Base-by-base conservation (phyloP, 2,797 vertebrate species). In the Staurois parvus region DNA sequence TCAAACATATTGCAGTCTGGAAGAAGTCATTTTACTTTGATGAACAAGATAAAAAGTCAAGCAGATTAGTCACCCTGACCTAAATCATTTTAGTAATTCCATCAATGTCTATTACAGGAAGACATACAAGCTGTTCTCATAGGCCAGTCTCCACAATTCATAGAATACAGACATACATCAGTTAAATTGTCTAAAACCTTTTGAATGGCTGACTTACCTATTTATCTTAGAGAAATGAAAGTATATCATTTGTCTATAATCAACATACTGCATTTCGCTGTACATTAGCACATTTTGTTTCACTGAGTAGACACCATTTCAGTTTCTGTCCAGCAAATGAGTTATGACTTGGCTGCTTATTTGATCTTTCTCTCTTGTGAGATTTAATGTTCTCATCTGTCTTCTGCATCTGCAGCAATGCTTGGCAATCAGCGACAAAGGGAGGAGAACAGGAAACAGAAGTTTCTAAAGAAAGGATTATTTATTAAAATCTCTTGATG, bases 401-500 rank as follows among this genome's bases (percentile, higher is more conserved):
- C 80, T 79, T 83, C 29, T 59, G 40, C 56, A 83, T 83, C 59
- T 74, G 75, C 34, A 83, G 75, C 56, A 68, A 69, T 9, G 69
- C 76, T 74, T 83, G 80, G 75, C 69, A 87, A 83, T 86, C 79
- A 81, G 34, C 2, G 56, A 45, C 70, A 79, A 83, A 83, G 77
- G 67, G 59, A 79, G 69, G 80, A 74, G 59, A 83, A 68, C 17
- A 79, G 81, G 85, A 75, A 87, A 68, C 59, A 87, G 68, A 83
- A 83, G 19, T 83, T 79, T 74, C 68, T 56, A 4, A 79, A 87
- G 69, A 64, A 83, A 29, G 68, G 62, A 83, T 79, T 74, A 83
- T 87, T 87, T 83, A 87, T 83, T 78, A 83, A 86, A 83, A 83
- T 73, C 69, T 79, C 59, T 74, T 78, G 74, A 83, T 79, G 85